Evolutionary conservation across 2,888 invertebrate species (phyloP), one percentile per base, ranked within the genome.

Genomic region (Cryptops parisi): DNA sequence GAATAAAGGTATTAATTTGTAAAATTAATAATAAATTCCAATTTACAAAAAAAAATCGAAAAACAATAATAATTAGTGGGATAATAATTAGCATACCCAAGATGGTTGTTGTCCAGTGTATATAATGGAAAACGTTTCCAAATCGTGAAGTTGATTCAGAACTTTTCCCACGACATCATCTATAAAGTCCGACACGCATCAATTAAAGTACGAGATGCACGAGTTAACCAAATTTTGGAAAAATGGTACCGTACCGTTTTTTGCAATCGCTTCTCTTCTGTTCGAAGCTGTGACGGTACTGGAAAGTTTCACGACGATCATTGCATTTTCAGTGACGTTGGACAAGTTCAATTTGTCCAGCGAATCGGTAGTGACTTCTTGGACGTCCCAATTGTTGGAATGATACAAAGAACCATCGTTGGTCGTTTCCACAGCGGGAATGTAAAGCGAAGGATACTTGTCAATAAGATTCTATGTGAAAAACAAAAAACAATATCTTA

Each of bases 141-240:
- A 9, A n/a, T 3, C 17, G 15, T 25, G 15, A 2, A 50, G 15
- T 27, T 50, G 15, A 12, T 33, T 40, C 19, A 50, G 19, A 38
- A 51, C 12, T 25, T 51, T 23, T 15, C 48, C 53, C 3, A 53
- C 39, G n/a, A 53, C 40, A 38, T 53, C 24, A 53, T 53, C 53
- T 53, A 21, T 17, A 6, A 50, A 40, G 23, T n/a, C n/a, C n/a
- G n/a, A n/a, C n/a, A n/a, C n/a, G n/a, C n/a, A n/a, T n/a, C n/a
- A n/a, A n/a, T n/a, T n/a, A n/a, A n/a, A n/a, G n/a, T n/a, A n/a
- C n/a, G n/a, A n/a, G n/a, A n/a, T n/a, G n/a, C n/a, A 48, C 46
- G 33, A 25, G 33, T 12, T 38, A 38, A 38, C 9, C 15, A 38
- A 38, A 38, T 38, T 38, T 38, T 15, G 38, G 9, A 12, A 12